Evolutionary conservation across 2,888 invertebrate genomes (phyloP).

Genomic region (Hyposoter dolosus): DNA sequence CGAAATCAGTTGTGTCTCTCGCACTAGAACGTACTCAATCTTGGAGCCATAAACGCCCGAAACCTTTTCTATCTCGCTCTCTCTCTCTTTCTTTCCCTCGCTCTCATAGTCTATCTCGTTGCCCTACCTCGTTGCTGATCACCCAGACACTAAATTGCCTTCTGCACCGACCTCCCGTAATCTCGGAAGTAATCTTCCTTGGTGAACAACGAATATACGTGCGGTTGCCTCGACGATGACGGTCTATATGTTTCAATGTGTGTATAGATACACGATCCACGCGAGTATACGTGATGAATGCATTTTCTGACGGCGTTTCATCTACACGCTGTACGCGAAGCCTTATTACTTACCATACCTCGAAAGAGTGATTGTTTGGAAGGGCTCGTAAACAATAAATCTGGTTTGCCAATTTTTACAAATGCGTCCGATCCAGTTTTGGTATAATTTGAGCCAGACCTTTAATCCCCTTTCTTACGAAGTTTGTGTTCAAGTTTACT

Average conservation of each 20-base stretch:
- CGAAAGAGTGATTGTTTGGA: no score
- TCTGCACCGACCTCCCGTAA: conserved; percentile 67
- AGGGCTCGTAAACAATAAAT: no score
- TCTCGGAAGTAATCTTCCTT: conserved; percentile 69
- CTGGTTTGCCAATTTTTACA: no score
- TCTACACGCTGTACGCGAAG: background rate
- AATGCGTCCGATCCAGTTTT: no score
- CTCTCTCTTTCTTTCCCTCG: conserved; percentile 11
- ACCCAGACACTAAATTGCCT: conserved; percentile 72
- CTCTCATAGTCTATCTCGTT: conserved; percentile 1
- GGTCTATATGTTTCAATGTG: conserved; percentile 24
- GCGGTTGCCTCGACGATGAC: conserved; percentile 52
- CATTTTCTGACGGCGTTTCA: conserved; percentile 10
- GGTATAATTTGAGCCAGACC: no score
- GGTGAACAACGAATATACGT: conserved; percentile 57
- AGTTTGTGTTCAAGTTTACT: no score
- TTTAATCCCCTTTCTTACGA: no score
- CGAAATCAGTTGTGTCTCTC: conserved; percentile 60
- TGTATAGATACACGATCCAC: conserved; percentile 6
- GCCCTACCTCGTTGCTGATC: conserved; percentile 63
- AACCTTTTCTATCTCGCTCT: conserved; percentile 43
- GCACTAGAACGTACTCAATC: conserved; percentile 66
- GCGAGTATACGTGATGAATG: conserved; percentile 12
- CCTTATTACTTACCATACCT: background rate
- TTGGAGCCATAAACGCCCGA: conserved; percentile 66